Percentiles rank a stretch among this genome's conserved stretches.
Evolutionary conservation across 2,888 invertebrate genomes (phyloP).

Genomic region (Xylota segnis): DNA sequence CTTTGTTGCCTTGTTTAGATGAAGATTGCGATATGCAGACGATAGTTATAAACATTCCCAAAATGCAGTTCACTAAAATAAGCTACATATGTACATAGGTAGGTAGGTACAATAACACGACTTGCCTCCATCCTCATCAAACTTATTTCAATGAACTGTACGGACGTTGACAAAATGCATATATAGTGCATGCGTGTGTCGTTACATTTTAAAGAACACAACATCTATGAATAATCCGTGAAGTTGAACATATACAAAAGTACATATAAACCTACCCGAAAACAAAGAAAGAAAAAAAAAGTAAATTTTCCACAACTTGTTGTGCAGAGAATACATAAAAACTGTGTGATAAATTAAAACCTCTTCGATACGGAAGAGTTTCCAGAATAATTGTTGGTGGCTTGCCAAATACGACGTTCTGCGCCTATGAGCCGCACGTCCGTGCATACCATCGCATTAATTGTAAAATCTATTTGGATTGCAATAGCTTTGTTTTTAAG

Average conservation of each 20-base stretch:
- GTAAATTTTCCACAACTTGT: slow-evolving; percentile 45
- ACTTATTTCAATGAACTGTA: slow-evolving; percentile 3
- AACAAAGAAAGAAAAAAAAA: slow-evolving; percentile 1
- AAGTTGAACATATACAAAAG: too few species aligned
- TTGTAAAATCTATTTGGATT: slow-evolving; percentile 73
- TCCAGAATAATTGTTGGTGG: slow-evolving; percentile 75
- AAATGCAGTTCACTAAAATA: background rate
- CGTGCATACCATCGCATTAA: slow-evolving; percentile 60
- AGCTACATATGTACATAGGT: too few species aligned
- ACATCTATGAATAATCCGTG: slow-evolving; percentile 14
- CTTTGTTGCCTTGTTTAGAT: too few species aligned
- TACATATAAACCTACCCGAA: background rate
- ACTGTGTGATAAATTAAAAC: slow-evolving; percentile 66
- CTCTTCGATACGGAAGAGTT: slow-evolving; percentile 77
- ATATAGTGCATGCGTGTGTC: background rate
- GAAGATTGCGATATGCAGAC: too few species aligned
- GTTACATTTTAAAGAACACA: background rate
- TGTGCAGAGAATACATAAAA: slow-evolving; percentile 42
- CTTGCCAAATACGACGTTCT: slow-evolving; percentile 70
- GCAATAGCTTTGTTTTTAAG: slow-evolving; percentile 74
- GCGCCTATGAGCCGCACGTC: slow-evolving; percentile 47
- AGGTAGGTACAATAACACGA: too few species aligned
- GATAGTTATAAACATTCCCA: too few species aligned
- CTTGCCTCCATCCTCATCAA: background rate
- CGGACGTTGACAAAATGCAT: background rate